These are phyloP conservation scores for Pseudocheirus occidentalis DNA, from an alignment of 2,797 vertebrate species.

Conservation along the genomic window DNA sequence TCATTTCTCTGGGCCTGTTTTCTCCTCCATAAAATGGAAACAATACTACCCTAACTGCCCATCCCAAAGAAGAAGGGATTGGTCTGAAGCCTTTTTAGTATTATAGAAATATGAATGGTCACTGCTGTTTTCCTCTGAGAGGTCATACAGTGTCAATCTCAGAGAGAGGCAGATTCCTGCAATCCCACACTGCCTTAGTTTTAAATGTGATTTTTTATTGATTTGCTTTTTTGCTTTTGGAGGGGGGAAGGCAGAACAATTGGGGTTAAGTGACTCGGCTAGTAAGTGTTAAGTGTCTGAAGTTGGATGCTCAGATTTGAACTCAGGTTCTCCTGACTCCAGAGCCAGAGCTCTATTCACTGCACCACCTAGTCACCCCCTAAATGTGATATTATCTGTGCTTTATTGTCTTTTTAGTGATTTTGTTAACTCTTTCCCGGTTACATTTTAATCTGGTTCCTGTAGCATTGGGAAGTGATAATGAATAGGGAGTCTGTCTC, in stretches of 20 bases:
- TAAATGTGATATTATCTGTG: neutral
- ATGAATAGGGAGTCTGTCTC: neutral
- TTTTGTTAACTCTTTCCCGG: neutral
- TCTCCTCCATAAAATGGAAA: neutral
- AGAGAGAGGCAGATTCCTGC: neutral
- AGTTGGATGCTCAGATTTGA: too few relatives aligned
- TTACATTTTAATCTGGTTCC: neutral
- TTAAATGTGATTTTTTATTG: neutral
- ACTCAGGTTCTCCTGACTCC: too few relatives aligned
- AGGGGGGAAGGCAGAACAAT: too few relatives aligned
- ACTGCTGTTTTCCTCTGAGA: neutral
- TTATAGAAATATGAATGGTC: neutral
- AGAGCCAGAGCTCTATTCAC: too few relatives aligned
- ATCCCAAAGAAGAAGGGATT: neutral
- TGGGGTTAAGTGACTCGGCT: too few relatives aligned
- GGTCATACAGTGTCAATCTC: neutral
- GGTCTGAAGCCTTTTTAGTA: neutral
- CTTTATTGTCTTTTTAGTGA: neutral
- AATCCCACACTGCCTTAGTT: neutral
- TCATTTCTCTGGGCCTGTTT: neutral
- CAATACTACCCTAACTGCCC: neutral
- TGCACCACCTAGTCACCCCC: too few relatives aligned
- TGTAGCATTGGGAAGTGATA: neutral
- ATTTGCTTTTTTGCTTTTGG: too few relatives aligned
- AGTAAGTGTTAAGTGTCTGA: too few relatives aligned